Evolutionary conservation across 2,888 invertebrate genomes (phyloP).

Genomic region (Drosophila niveifrons): DNA sequence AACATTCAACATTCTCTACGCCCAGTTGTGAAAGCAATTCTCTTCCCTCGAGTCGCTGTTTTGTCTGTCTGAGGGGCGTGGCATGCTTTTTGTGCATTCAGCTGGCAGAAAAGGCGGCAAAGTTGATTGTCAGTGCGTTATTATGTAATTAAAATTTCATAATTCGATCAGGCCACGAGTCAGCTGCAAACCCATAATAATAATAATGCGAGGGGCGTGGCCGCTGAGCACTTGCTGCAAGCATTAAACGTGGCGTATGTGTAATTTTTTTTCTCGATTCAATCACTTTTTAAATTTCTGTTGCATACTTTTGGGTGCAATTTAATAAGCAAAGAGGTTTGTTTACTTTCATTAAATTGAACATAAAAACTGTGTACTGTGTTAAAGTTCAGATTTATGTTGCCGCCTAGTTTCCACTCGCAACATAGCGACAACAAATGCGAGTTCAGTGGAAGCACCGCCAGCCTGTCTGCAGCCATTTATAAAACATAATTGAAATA

Average conservation of each 20-base stretch:
- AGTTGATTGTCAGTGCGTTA: slow-evolving; percentile 45
- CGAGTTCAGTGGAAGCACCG: slow-evolving; percentile 24
- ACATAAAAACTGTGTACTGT: not conserved
- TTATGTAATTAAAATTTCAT: slow-evolving; percentile 67
- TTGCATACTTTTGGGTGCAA: slow-evolving; percentile 34
- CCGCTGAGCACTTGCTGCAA: slow-evolving; percentile 6
- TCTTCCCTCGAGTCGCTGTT: not conserved
- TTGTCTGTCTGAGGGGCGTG: slow-evolving; percentile 8
- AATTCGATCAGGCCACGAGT: slow-evolving; percentile 57
- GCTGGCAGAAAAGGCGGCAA: slow-evolving; percentile 23
- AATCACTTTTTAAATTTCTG: slow-evolving; percentile 2
- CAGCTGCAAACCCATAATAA: not conserved
- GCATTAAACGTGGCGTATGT: slow-evolving; percentile 45
- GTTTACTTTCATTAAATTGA: not conserved
- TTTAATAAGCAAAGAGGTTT: not conserved
- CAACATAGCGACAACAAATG: slow-evolving; percentile 19
- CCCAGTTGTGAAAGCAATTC: not conserved
- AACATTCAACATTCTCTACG: not conserved
- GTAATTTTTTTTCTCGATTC: slow-evolving; percentile 23
- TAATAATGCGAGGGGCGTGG: slow-evolving; percentile 5
- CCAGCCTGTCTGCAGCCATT: slow-evolving; percentile 71
- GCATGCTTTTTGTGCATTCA: slow-evolving; percentile 35
- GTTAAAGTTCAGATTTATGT: not conserved
- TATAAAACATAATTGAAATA: slow-evolving; percentile 79
- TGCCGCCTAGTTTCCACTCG: not conserved